These are phyloP conservation scores for Drosophila bifasciata DNA, from an alignment of 1,140 invertebrate genomes.

Conservation along the genomic window DNA sequence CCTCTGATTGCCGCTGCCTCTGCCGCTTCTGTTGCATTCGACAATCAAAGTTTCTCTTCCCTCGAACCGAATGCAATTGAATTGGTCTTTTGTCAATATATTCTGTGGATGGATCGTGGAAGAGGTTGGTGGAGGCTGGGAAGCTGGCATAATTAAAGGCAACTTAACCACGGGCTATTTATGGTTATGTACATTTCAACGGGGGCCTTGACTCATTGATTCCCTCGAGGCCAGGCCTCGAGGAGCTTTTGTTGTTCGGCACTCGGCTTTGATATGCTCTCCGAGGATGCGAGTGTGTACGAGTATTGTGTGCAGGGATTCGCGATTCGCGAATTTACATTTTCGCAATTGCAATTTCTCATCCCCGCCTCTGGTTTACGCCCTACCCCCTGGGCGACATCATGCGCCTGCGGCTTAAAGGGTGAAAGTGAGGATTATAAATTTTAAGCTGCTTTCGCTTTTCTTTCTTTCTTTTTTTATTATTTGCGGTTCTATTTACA, in stretches of 20 bases:
- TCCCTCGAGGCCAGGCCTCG: slow-evolving; percentile 44
- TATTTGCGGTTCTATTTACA: slow-evolving; percentile 75
- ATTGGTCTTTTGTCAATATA: slow-evolving; percentile 49
- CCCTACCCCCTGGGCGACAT: slow-evolving; percentile 6
- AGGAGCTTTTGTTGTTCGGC: slow-evolving; percentile 65
- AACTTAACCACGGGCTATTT: slow-evolving; percentile 69
- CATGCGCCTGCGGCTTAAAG: slow-evolving; percentile 54
- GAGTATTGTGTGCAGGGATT: slow-evolving; percentile 11
- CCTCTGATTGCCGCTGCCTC: too few species aligned
- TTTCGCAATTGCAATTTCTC: slow-evolving; percentile 43
- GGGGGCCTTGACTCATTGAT: slow-evolving; percentile 74
- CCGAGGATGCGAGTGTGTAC: slow-evolving; percentile 8
- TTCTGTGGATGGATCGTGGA: background rate
- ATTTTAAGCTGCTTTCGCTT: slow-evolving; percentile 80
- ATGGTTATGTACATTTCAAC: slow-evolving; percentile 64
- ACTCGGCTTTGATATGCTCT: slow-evolving; percentile 36
- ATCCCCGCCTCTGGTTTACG: slow-evolving; percentile 4
- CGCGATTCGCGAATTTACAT: slow-evolving; percentile 44
- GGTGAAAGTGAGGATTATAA: slow-evolving; percentile 81
- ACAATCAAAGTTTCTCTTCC: slow-evolving; percentile 37
- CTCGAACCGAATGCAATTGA: slow-evolving; percentile 45
- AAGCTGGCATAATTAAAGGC: slow-evolving; percentile 49
- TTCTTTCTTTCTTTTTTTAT: slow-evolving; percentile 61
- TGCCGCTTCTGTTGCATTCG: slow-evolving; percentile 5
- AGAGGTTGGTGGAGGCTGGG: slow-evolving; percentile 8